phyloP scores from a whole-genome alignment of 1,140 invertebrate genomes.

The Macrosteles quadrilineatus region DNA sequence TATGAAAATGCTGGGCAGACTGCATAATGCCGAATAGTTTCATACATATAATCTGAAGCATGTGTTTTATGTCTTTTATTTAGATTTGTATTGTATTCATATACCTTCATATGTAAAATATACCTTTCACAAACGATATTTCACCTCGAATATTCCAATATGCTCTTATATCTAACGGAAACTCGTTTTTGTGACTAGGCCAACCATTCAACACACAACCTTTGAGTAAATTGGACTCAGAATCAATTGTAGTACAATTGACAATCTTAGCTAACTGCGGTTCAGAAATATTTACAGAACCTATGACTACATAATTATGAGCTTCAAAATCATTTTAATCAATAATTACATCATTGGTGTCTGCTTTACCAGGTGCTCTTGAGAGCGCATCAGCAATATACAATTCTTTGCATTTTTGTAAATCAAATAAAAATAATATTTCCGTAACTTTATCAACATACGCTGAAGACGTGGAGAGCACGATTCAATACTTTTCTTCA shows the following conservation, averaged over 20 bases:
- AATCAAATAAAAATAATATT: background rate
- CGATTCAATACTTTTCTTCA: constrained; percentile 1
- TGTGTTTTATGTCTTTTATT: too few species aligned
- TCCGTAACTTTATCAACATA: constrained; percentile 11
- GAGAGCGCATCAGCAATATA: constrained; percentile 3
- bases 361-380: background rate
- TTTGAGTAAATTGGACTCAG: background rate
- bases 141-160: constrained; percentile 2
- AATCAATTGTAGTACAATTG: too few species aligned
- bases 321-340: background rate
- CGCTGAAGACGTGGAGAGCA: background rate
- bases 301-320: background rate
- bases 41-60: too few species aligned
- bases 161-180: background rate
- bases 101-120: too few species aligned
- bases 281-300: background rate
- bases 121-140: background rate
- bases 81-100: too few species aligned
- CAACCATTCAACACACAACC: background rate
- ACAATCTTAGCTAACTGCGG: background rate
- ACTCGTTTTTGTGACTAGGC: background rate
- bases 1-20: too few species aligned
- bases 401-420: background rate
- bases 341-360: background rate
- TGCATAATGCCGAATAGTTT: too few species aligned